Evolutionary conservation across 2,888 invertebrate species (phyloP).

Genomic region (Onchidella celtica): DNA sequence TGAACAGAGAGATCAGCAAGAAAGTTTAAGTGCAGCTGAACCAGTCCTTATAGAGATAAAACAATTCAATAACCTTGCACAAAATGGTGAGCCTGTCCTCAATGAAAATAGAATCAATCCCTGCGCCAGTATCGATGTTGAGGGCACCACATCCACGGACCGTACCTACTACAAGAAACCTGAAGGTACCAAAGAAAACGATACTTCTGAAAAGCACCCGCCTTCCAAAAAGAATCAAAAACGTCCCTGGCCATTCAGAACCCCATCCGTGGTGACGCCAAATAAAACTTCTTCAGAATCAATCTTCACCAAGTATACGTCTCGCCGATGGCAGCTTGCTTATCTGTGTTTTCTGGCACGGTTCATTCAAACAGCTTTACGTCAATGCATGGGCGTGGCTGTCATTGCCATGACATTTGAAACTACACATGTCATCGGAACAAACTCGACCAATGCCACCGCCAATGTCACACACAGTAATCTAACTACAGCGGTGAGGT

Average conservation of each 20-base stretch:
- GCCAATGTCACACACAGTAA: conserved; percentile 65
- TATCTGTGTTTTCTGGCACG: conserved; percentile 55
- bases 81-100: too few species aligned
- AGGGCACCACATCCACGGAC: background rate
- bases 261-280: too few species aligned
- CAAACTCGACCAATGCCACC: conserved; percentile 51
- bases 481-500: conserved; percentile 65
- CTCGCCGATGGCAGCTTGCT: conserved; percentile 55
- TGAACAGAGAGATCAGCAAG: too few species aligned
- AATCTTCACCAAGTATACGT: conserved; percentile 42
- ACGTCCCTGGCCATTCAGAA: too few species aligned
- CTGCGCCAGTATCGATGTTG: background rate
- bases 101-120: background rate
- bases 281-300: conserved; percentile 14
- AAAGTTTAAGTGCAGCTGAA: too few species aligned
- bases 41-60: background rate
- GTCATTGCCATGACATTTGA: conserved; percentile 52
- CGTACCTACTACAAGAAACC: background rate
- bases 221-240: background rate
- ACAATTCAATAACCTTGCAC: background rate
- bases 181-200: background rate
- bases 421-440: background rate
- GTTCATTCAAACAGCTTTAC: conserved; percentile 53
- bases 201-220: background rate
- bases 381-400: conserved; percentile 55